Base-by-base conservation (phyloP, 2,113 vertebrate genomes). In the Ascaphus truei region DNA sequence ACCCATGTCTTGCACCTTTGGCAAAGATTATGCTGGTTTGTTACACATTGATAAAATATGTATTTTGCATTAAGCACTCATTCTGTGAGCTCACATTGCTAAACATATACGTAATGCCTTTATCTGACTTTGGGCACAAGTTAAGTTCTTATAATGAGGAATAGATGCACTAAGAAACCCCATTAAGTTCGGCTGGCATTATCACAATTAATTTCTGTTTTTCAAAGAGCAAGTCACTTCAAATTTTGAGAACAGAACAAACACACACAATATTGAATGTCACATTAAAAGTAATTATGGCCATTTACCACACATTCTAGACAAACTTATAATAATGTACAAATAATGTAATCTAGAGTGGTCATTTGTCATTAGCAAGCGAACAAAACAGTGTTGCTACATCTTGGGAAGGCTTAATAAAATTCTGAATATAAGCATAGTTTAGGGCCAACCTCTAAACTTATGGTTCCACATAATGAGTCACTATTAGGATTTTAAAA, bases 241-340 rank as follows among this genome's bases (percentile, higher is more conserved):
- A 68, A 59, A 41, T 68, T 68, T 47, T 27, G 50, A 68, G 55
- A 59, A 59, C 18, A 59, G 55, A 50, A 59, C 65, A 68, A 68
- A 68, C 65, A 59, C 55, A 66, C 45, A 50, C 39, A 58, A 68
- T 68, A 58, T 58, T 59, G 53, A 68, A 59, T 68, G 65, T 68
- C 65, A 68, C 65, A 59, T 59, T 68, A 59, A 68, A 59, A 68
- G 65, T 68, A 59, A 68, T 68, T 68, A 68, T 59, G 41, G 41
- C 55, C 65, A 68, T 68, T 68, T 68, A 59, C 53, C 15, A 68
- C 65, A 68, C 65, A 68, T 30, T 27, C 30, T 59, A 59, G 41
- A 68, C 58, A 68, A 59, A 36, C 65, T 30, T 36, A n/a, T n/a
- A n/a, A n/a, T n/a, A n/a, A n/a, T n/a, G n/a, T n/a, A n/a, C n/a